Percentiles rank a stretch among this genome's conserved stretches.
phyloP scores from a whole-genome alignment of 2,888 invertebrate species.

The Hemicrepidius hirtus region DNA sequence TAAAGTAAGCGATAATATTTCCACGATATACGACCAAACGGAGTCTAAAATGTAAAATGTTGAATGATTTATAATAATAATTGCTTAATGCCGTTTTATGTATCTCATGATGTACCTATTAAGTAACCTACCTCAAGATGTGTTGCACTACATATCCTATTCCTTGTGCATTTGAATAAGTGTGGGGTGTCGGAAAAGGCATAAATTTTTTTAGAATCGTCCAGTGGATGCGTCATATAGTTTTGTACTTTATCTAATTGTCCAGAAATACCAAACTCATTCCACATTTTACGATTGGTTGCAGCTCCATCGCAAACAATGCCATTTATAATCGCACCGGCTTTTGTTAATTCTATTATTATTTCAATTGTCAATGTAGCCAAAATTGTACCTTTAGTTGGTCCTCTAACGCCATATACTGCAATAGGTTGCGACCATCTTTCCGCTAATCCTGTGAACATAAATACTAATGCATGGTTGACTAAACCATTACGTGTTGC shows the following conservation, averaged over 20 bases:
- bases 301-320: conserved; percentile 53
- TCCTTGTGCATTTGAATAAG: conserved; percentile 44
- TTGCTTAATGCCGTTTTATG: background rate
- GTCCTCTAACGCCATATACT: conserved; percentile 37
- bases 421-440: conserved; percentile 42
- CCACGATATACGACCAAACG: conserved; percentile 10
- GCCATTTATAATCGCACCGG: conserved; percentile 50
- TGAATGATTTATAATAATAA: background rate
- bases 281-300: conserved; percentile 55
- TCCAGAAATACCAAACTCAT: conserved; percentile 44
- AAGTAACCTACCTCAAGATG: conserved; percentile 14
- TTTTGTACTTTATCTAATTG: conserved; percentile 21
- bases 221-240: conserved; percentile 42
- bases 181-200: conserved; percentile 53
- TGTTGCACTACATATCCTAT: conserved; percentile 13
- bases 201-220: conserved; percentile 40
- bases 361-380: conserved; percentile 23
- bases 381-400: conserved; percentile 30
- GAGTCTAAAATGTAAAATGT: conserved; percentile 24
- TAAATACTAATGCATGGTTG: conserved; percentile 43
- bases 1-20: conserved; percentile 16
- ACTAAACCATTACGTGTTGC: conserved; percentile 19
- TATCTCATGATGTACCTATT: too few species aligned
- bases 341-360: conserved; percentile 39
- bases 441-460: conserved; percentile 38